Evolutionary conservation across 2,113 vertebrate genomes (phyloP).

Genomic region (Nycticorax nycticorax): DNA sequence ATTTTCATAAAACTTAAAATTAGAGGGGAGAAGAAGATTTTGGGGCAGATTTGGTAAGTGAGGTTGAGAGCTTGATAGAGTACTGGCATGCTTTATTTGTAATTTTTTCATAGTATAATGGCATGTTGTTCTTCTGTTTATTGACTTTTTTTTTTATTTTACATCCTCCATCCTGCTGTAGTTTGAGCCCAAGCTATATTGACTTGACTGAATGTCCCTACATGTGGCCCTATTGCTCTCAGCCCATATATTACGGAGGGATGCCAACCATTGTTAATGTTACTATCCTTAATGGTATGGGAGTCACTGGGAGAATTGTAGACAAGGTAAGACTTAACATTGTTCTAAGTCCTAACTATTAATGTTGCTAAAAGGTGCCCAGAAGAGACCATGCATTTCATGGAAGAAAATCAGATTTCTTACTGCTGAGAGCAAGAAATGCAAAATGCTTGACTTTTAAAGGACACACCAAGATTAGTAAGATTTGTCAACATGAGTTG

Average conservation of each 20-base stretch:
- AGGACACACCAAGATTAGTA: neutral
- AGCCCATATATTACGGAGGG: conserved; percentile 98
- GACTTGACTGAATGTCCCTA: conserved; percentile 97
- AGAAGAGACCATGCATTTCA: neutral
- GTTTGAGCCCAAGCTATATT: conserved; percentile 96
- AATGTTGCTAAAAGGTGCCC: neutral
- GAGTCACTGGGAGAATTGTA: conserved; percentile 93
- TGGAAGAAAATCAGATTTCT: neutral
- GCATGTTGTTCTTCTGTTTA: neutral
- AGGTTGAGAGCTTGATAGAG: neutral
- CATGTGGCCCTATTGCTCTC: conserved; percentile 99
- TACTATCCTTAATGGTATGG: conserved; percentile 98
- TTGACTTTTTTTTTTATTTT: neutral
- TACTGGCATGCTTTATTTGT: neutral
- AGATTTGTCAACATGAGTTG: neutral
- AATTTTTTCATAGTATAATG: neutral
- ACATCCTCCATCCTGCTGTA: conserved; percentile 38
- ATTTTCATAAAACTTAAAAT: neutral
- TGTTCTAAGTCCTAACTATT: neutral
- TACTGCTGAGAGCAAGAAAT: neutral
- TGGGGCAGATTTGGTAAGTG: neutral
- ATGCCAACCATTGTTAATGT: conserved; percentile 98
- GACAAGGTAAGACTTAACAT: conserved; percentile 85
- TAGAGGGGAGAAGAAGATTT: neutral
- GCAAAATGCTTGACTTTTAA: neutral